Conservation (phyloP, 1,140 invertebrate genomes). For the Caligus rogercresseyi region DNA sequence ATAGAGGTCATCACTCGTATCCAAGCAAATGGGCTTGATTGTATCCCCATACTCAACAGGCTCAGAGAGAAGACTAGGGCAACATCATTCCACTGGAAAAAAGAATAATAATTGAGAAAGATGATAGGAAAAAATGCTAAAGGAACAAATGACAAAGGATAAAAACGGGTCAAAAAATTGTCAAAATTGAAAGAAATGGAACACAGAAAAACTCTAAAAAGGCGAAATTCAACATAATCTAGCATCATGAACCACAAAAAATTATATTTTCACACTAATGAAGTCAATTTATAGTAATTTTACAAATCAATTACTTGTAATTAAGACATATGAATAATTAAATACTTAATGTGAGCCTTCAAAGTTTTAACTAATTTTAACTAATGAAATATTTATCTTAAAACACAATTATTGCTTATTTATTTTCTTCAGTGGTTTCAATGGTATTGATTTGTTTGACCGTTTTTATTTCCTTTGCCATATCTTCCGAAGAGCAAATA, state of each 20-base stretch:
- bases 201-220: neutral
- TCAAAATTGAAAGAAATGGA: neutral
- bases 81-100: conserved; percentile 58
- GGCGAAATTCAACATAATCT: no score
- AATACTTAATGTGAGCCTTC: neutral
- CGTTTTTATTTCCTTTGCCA: neutral
- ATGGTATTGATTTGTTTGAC: neutral
- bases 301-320: no score
- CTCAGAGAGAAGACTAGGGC: conserved; percentile 57
- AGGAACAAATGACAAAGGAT: no score
- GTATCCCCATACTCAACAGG: conserved; percentile 52
- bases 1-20: conserved; percentile 40
- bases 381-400: neutral
- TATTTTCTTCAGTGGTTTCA: neutral
- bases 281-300: no score
- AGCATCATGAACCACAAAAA: no score
- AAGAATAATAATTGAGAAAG: no score
- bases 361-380: neutral
- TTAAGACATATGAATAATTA: neutral
- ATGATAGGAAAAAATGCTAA: no score
- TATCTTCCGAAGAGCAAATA: no score
- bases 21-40: conserved; percentile 64
- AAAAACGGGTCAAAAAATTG: no score
- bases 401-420: neutral
- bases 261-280: no score